phyloP scores from a whole-genome alignment of 2,888 invertebrate species.

The Eucera pruinosa region DNA sequence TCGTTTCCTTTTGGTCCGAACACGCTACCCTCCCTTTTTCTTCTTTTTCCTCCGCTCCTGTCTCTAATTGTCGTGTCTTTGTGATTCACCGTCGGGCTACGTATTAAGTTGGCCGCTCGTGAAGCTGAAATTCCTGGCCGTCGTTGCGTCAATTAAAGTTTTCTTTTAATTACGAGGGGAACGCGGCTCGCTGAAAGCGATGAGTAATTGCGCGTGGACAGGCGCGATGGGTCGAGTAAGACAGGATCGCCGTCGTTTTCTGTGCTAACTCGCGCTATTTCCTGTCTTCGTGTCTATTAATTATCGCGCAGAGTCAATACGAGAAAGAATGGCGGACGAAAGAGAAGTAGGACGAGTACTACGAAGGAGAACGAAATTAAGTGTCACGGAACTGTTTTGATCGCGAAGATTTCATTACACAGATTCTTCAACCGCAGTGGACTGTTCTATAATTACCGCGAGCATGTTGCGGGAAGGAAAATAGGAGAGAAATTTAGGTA shows the following conservation, averaged over 20 bases:
- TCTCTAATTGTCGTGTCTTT: slow-evolving; percentile 45
- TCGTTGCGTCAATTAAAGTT: slow-evolving; percentile 32
- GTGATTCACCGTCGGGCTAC: slow-evolving; percentile 15
- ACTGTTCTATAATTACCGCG: too few species aligned
- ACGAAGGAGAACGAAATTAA: neutral
- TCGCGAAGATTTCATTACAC: too few species aligned
- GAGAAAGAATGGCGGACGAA: neutral
- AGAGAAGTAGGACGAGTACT: too few species aligned
- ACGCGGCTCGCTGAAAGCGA: slow-evolving; percentile 5
- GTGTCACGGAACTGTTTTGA: neutral
- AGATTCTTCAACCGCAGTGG: too few species aligned
- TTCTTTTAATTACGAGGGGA: slow-evolving; percentile 30
- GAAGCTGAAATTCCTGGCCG: slow-evolving; percentile 17
- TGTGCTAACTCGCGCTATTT: neutral
- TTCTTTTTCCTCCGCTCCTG: neutral
- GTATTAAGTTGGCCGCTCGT: neutral
- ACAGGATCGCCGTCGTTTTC: neutral
- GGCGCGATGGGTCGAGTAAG: neutral
- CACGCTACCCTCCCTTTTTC: neutral
- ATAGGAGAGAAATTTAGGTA: too few species aligned
- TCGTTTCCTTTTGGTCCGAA: slow-evolving; percentile 1
- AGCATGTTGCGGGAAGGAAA: too few species aligned
- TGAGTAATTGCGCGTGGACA: slow-evolving; percentile 7
- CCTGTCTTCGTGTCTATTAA: neutral
- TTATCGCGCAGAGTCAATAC: neutral